Percentiles rank a stretch among this genome's conserved stretches.
These are phyloP conservation scores for Mus pahari DNA, from an alignment of 2,113 vertebrate species.

Conservation along the genomic window DNA sequence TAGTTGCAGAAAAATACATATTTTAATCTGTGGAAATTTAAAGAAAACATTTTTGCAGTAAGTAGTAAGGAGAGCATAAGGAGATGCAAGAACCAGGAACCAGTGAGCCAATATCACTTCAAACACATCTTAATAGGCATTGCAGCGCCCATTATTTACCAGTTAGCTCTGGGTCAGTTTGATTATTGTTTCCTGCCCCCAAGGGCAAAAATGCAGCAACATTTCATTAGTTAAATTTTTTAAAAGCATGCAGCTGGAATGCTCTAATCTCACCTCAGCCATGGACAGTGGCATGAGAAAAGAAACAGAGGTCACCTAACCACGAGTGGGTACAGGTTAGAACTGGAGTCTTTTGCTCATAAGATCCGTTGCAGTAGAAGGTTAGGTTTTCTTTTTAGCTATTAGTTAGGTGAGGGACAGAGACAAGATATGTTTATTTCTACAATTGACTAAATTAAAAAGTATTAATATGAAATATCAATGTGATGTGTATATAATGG, in stretches of 20 bases:
- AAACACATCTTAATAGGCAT: slow-evolving; percentile 63
- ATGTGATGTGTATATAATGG: neutral
- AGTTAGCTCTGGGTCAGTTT: slow-evolving; percentile 25
- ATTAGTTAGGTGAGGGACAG: neutral
- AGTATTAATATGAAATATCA: neutral
- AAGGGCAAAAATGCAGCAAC: slow-evolving; percentile 43
- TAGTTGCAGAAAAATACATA: slow-evolving; percentile 24
- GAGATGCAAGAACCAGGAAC: slow-evolving; percentile 50
- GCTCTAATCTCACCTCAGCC: neutral
- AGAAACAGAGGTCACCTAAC: neutral
- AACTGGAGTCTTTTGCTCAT: neutral
- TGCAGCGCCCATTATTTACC: slow-evolving; percentile 66
- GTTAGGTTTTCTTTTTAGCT: neutral
- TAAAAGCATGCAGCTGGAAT: slow-evolving; percentile 45
- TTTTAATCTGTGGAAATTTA: slow-evolving; percentile 18
- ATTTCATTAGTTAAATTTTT: slow-evolving; percentile 74
- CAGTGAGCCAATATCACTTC: slow-evolving; percentile 15
- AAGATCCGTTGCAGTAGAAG: neutral
- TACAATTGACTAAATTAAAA: neutral
- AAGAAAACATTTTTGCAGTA: neutral
- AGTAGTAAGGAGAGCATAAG: slow-evolving; percentile 6
- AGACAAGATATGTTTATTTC: neutral
- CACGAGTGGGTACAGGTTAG: neutral
- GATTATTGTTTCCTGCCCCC: slow-evolving; percentile 4
- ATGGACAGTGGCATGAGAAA: neutral